These are phyloP conservation scores for Torymus tubicola DNA, from an alignment of 2,888 invertebrate species.

Conservation along the genomic window DNA sequence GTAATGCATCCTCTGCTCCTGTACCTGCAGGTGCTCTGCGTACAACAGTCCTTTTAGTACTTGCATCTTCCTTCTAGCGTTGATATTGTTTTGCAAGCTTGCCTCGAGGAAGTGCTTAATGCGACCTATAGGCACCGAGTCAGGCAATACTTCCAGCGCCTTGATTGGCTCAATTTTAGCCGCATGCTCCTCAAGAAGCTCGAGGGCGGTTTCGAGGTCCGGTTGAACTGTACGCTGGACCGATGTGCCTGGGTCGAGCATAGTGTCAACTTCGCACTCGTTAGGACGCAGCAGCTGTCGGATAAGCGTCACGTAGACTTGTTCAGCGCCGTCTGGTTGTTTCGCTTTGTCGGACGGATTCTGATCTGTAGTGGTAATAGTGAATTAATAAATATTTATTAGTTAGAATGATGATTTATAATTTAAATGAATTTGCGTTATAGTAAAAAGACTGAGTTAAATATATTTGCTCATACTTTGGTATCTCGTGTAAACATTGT, in stretches of 20 bases:
- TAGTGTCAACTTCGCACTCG: constrained; percentile 11
- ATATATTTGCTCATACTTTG: constrained; percentile 63
- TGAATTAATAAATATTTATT: constrained; percentile 10
- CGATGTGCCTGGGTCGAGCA: constrained; percentile 66
- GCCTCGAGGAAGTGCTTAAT: constrained; percentile 88
- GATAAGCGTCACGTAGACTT: constrained; percentile 80
- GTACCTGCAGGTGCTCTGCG: constrained; percentile 91
- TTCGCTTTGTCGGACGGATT: constrained; percentile 66
- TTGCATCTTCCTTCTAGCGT: constrained; percentile 85
- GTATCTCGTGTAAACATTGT: constrained; percentile 80
- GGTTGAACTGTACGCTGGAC: constrained; percentile 81
- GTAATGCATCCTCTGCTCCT: constrained; percentile 87
- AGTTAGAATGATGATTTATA: no score
- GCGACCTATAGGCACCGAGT: constrained; percentile 85
- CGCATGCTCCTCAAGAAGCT: constrained; percentile 89
- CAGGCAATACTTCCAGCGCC: constrained; percentile 88
- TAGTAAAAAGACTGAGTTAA: background rate
- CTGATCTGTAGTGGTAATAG: constrained; percentile 60
- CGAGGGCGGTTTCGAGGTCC: constrained; percentile 88
- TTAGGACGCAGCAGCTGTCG: constrained; percentile 76
- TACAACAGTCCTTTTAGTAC: constrained; percentile 89
- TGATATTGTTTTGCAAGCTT: constrained; percentile 86
- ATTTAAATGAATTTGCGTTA: no score
- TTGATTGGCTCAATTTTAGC: constrained; percentile 89
- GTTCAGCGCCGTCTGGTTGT: constrained; percentile 69